Percentiles rank a stretch among this genome's conserved stretches.
Evolutionary conservation across 2,113 vertebrate genomes (phyloP).

Genomic region (Melierax canorus): DNA sequence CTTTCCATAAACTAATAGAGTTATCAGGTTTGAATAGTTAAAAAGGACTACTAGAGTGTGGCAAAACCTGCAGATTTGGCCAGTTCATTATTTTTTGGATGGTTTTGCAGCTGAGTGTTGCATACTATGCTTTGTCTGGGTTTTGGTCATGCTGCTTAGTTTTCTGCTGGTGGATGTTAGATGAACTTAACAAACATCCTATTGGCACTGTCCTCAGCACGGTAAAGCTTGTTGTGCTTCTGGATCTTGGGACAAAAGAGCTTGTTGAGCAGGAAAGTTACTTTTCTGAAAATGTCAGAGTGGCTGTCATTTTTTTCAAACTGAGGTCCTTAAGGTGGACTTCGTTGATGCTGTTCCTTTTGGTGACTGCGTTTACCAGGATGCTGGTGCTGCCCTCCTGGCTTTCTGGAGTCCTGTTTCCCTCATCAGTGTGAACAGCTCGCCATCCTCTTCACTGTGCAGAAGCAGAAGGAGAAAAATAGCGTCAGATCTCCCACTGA

Average conservation of each 20-base stretch:
- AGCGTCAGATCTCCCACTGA: not conserved
- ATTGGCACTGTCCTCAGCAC: not conserved
- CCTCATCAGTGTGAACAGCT: not conserved
- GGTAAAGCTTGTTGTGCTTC: not conserved
- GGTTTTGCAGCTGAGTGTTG: not conserved
- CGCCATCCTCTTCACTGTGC: not conserved
- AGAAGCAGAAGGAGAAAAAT: not conserved
- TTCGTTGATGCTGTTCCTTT: not conserved
- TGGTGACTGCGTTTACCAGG: not conserved
- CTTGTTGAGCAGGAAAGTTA: not conserved
- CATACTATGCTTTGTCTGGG: not conserved
- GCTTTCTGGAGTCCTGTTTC: not conserved
- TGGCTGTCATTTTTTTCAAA: not conserved
- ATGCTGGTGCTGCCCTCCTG: not conserved
- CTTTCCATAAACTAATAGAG: not conserved
- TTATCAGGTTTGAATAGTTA: not conserved
- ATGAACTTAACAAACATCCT: too few relatives aligned
- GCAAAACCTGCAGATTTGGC: not conserved
- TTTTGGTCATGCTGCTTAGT: not conserved
- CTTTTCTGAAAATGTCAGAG: not conserved
- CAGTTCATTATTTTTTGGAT: not conserved
- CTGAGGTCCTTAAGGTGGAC: fast-evolving
- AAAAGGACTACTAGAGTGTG: not conserved
- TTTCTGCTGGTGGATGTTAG: not conserved
- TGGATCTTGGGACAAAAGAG: not conserved